phyloP scores from a whole-genome alignment of 2,797 vertebrate genomes.

The Pangasius mekongensis region DNA sequence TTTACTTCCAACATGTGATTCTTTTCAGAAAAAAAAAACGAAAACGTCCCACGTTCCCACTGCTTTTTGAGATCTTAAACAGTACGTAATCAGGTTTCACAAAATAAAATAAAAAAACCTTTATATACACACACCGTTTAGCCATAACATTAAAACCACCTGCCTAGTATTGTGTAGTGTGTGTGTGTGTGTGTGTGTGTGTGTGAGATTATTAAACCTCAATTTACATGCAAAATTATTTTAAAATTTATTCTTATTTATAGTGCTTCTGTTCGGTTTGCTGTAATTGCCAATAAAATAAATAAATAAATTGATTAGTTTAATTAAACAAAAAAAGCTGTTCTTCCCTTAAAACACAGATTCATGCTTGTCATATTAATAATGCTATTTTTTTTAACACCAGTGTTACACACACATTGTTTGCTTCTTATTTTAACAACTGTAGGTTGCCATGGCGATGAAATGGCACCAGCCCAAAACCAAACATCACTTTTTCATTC shows the following conservation, averaged over 20 bases:
- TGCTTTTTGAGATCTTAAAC: neutral
- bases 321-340: neutral
- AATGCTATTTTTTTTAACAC: too few species aligned
- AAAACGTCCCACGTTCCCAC: neutral
- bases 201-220: neutral
- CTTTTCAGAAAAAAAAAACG: neutral
- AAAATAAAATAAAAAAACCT: neutral
- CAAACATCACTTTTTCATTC: neutral
- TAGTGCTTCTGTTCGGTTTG: neutral
- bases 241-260: neutral
- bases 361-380: neutral
- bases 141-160: too few species aligned
- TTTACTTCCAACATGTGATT: slow-evolving; percentile 1
- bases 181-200: too few species aligned
- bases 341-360: neutral
- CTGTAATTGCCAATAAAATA: neutral
- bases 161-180: too few species aligned
- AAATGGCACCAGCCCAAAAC: neutral
- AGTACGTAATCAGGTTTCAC: neutral
- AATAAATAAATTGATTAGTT: neutral
- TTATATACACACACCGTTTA: too few species aligned
- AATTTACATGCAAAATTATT: neutral
- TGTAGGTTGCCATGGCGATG: neutral
- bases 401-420: too few species aligned
- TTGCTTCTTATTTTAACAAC: neutral